phyloP scores from a whole-genome alignment of 2,113 vertebrate genomes.

The Tyto alba region DNA sequence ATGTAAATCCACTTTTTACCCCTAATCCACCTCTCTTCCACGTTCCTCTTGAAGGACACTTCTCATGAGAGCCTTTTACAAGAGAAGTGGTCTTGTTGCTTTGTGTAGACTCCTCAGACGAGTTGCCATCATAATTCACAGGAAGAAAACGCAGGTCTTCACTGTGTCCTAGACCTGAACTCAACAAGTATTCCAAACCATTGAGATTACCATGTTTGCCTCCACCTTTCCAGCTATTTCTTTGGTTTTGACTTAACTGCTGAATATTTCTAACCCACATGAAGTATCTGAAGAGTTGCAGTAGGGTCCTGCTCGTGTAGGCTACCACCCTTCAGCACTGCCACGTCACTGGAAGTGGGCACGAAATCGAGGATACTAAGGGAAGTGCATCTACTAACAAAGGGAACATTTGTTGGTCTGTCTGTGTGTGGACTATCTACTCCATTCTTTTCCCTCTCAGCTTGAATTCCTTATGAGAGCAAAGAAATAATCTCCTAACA shows the following conservation, averaged over 20 bases:
- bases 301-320: background rate
- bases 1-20: slow-evolving; percentile 3
- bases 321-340: background rate
- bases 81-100: background rate
- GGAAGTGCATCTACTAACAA: background rate
- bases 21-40: background rate
- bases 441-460: background rate
- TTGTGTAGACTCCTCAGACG: background rate
- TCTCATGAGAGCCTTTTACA: background rate
- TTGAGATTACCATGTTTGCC: background rate
- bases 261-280: background rate
- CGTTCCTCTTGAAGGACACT: background rate
- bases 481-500: background rate
- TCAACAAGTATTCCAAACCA: background rate
- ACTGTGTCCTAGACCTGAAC: background rate
- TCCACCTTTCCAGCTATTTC: background rate
- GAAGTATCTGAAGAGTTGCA: background rate
- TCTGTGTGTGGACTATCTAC: background rate
- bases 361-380: background rate
- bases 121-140: background rate
- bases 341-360: background rate
- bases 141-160: background rate
- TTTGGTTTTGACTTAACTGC: background rate
- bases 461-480: background rate
- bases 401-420: background rate